Conservation (phyloP, 2,113 vertebrate genomes). For the Carollia perspicillata region DNA sequence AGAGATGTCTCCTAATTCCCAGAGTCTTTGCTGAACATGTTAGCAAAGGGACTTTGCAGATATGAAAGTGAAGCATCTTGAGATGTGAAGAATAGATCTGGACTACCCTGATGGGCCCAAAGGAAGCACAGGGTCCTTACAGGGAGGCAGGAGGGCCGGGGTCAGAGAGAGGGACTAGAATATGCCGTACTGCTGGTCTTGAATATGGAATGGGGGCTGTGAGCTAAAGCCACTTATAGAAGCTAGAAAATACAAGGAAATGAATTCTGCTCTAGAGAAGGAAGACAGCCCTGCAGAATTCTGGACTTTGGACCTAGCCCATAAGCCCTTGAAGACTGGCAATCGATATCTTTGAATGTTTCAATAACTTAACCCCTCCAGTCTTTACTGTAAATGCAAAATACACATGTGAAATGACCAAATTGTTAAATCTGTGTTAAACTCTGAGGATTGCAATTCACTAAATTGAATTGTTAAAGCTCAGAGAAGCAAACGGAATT, state of each 20-base stretch:
- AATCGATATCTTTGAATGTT: neutral
- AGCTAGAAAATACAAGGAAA: neutral
- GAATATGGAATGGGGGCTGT: neutral
- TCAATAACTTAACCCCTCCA: neutral
- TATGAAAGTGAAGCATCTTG: neutral
- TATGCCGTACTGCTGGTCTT: neutral
- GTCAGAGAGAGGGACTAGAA: neutral
- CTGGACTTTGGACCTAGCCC: neutral
- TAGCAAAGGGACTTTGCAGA: neutral
- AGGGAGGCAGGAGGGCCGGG: neutral
- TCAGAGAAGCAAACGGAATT: slow-evolving; percentile 8
- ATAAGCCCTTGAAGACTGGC: neutral
- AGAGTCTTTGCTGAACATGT: neutral
- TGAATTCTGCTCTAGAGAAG: neutral
- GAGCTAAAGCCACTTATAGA: neutral
- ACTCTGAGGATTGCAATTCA: neutral
- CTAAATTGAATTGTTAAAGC: neutral
- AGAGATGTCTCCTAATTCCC: neutral
- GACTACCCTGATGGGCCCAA: neutral
- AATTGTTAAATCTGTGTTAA: neutral
- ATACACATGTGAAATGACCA: neutral
- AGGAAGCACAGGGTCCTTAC: neutral
- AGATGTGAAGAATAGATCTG: neutral
- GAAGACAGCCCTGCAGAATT: neutral
- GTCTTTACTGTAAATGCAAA: neutral